These are phyloP conservation scores for Typhlichthys eigenmanni DNA, from an alignment of 2,797 vertebrate genomes.

Conservation along the genomic window DNA sequence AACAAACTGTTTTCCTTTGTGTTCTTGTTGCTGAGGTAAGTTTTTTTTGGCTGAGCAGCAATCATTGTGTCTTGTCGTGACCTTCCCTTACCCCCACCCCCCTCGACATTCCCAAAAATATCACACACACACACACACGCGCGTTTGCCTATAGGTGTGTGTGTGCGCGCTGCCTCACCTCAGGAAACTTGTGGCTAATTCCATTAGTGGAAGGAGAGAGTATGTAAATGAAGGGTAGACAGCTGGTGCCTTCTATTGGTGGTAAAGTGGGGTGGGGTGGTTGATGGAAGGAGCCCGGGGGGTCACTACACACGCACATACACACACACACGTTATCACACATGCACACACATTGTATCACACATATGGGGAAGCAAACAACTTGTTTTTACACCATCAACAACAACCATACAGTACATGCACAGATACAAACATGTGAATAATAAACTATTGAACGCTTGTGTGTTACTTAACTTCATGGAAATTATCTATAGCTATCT, in stretches of 20 bases:
- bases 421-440: not conserved
- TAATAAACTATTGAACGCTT: not conserved
- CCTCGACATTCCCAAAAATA: conserved; percentile 12
- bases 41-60: conserved; percentile 21
- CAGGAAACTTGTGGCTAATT: conserved; percentile 98
- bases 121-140: conserved; percentile 3
- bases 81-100: conserved; percentile 37
- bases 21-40: conserved; percentile 22
- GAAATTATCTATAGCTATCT: not conserved
- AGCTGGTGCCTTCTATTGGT: conserved; percentile 87
- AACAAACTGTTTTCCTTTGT: conserved; percentile 1
- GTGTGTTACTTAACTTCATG: too few species aligned
- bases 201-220: conserved; percentile 89
- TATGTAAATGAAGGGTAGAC: conserved; percentile 96
- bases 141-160: conserved; percentile 53
- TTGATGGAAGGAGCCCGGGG: conserved; percentile 87
- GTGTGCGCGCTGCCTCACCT: conserved; percentile 89
- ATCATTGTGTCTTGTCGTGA: conserved; percentile 45
- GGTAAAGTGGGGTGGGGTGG: conserved; percentile 80
- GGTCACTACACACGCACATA: conserved; percentile 65
- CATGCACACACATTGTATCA: conserved; percentile 8
- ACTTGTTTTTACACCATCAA: not conserved
- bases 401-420: not conserved
- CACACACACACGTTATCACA: conserved; percentile 17
- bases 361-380: conserved; percentile 16